Conservation (phyloP, 2,888 invertebrate genomes). For the Yponomeuta cagnagella region DNA sequence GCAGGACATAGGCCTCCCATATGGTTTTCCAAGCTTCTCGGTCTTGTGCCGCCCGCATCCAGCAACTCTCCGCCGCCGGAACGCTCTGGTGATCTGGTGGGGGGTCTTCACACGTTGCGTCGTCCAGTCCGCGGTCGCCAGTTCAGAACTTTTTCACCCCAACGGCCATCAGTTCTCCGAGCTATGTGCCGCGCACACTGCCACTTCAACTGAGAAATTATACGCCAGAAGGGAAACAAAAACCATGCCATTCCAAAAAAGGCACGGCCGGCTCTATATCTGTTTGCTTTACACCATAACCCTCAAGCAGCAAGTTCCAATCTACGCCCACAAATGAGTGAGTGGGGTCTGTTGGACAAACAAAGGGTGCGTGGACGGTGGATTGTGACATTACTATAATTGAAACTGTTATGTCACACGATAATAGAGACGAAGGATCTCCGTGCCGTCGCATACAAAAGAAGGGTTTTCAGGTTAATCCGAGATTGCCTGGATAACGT, state of each 20-base stretch:
- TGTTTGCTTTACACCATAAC: slow-evolving; percentile 1
- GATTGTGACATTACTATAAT: slow-evolving; percentile 69
- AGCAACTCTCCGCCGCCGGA: no score
- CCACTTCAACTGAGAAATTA: no score
- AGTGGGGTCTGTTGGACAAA: slow-evolving; percentile 25
- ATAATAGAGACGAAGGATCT: slow-evolving; percentile 40
- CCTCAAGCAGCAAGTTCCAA: neutral
- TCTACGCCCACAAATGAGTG: slow-evolving; percentile 7
- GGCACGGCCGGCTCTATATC: neutral
- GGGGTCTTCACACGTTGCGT: no score
- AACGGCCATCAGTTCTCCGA: no score
- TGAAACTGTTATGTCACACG: slow-evolving; percentile 50
- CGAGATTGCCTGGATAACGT: neutral
- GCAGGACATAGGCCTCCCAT: no score
- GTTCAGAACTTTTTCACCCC: no score
- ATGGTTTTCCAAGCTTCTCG: no score
- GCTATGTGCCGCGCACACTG: no score
- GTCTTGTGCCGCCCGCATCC: no score
- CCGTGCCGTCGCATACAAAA: slow-evolving; percentile 48
- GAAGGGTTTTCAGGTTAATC: slow-evolving; percentile 4
- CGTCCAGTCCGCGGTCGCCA: no score
- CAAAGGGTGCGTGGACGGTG: slow-evolving; percentile 36
- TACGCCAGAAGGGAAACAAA: neutral
- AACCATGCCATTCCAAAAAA: neutral
- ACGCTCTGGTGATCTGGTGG: no score